A percentile compares a stretch with the other conserved stretches of the same genome.
These are phyloP conservation scores for Antrozous pallidus DNA, from an alignment of 2,797 vertebrate genomes.

Conservation along the genomic window DNA sequence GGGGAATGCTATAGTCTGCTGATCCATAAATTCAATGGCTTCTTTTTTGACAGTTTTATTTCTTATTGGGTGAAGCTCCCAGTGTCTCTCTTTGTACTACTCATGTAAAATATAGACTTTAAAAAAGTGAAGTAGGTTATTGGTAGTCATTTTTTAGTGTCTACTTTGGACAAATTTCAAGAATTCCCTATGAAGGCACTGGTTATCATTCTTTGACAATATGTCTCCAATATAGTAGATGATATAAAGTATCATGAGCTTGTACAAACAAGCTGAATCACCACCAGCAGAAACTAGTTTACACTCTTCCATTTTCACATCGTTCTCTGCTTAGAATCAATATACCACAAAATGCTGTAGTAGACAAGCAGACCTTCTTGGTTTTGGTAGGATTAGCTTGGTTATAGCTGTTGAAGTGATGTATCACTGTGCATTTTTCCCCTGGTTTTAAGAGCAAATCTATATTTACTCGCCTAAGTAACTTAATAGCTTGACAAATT, in stretches of 20 bases:
- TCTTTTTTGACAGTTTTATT: background rate
- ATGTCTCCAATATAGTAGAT: background rate
- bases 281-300: background rate
- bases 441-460: background rate
- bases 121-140: background rate
- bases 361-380: background rate
- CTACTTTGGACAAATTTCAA: background rate
- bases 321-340: background rate
- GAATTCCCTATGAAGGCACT: background rate
- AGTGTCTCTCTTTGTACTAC: background rate
- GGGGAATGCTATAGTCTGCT: background rate
- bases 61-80: background rate
- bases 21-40: background rate
- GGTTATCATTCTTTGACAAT: background rate
- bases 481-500: background rate
- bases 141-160: slow-evolving; percentile 8
- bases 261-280: background rate
- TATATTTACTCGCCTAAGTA: background rate
- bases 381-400: background rate
- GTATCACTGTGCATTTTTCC: background rate
- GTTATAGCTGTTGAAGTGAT: background rate
- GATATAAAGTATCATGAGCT: background rate
- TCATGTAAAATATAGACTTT: background rate
- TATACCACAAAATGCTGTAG: background rate
- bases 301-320: background rate